Evolutionary conservation across 2,797 vertebrate genomes (phyloP).

Genomic region (Hipposideros larvatus): DNA sequence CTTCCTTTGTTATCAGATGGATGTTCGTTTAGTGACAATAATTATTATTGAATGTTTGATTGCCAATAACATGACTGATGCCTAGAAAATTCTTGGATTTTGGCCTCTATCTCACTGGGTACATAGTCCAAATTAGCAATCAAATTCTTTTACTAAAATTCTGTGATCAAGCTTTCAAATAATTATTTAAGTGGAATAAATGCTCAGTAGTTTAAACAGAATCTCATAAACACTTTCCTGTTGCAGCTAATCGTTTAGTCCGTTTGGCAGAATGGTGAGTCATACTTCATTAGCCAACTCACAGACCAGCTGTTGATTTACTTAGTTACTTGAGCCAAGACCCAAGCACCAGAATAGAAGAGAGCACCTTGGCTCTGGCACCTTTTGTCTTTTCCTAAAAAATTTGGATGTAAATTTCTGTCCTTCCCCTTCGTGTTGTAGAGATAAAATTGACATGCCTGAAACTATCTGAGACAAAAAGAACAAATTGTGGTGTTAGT

Average conservation of each 20-base stretch:
- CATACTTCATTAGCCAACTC: neutral
- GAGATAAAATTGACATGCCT: neutral
- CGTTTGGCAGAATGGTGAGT: conserved; percentile 16
- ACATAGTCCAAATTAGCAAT: neutral
- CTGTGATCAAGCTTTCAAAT: neutral
- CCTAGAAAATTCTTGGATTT: conserved; percentile 36
- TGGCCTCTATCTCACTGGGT: neutral
- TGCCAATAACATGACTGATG: neutral
- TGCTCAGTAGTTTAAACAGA: conserved; percentile 16
- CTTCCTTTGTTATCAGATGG: neutral
- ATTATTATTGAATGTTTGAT: neutral
- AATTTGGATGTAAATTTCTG: neutral
- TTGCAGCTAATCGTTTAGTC: conserved; percentile 14
- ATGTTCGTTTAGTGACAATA: conserved; percentile 18
- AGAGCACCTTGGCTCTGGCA: neutral
- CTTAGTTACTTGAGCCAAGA: neutral
- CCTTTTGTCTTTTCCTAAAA: neutral
- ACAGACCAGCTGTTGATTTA: neutral
- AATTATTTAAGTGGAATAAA: neutral
- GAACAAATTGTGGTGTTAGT: neutral
- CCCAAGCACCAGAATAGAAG: neutral
- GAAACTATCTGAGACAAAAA: neutral
- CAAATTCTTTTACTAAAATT: conserved; percentile 42
- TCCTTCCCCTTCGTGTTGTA: neutral
- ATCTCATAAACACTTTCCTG: neutral